These are phyloP conservation scores for Ptilodon capucinus DNA, from an alignment of 2,888 invertebrate genomes.

Conservation along the genomic window DNA sequence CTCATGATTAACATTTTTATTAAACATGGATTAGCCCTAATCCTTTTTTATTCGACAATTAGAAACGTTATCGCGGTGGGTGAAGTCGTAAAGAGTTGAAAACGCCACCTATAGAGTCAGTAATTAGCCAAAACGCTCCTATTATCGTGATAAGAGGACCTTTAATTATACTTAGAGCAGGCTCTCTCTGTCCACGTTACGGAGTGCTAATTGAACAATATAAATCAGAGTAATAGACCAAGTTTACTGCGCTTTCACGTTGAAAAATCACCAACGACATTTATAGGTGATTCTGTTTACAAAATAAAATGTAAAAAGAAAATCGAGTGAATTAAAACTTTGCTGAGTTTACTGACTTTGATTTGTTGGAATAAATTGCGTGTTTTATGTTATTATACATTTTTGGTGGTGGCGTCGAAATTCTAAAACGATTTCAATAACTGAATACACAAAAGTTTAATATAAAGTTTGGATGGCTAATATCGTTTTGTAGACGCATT, in stretches of 20 bases:
- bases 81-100: slow-evolving; percentile 79
- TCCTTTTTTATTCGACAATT: slow-evolving; percentile 83
- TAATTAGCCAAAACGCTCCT: slow-evolving; percentile 73
- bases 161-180: slow-evolving; percentile 53
- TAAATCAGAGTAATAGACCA: slow-evolving; percentile 14
- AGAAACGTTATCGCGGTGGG: slow-evolving; percentile 73
- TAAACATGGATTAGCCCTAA: slow-evolving; percentile 78
- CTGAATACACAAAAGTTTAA: neutral
- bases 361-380: slow-evolving; percentile 23
- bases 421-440: neutral
- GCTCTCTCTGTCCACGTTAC: slow-evolving; percentile 47
- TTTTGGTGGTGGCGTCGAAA: neutral
- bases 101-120: slow-evolving; percentile 66
- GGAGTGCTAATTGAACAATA: slow-evolving; percentile 48
- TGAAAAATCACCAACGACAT: slow-evolving; percentile 13
- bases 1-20: slow-evolving; percentile 82
- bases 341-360: slow-evolving; percentile 17
- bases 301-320: slow-evolving; percentile 19
- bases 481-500: neutral
- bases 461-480: neutral
- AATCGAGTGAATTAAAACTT: slow-evolving; percentile 19
- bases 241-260: slow-evolving; percentile 14
- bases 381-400: slow-evolving; percentile 10
- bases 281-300: slow-evolving; percentile 12
- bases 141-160: slow-evolving; percentile 56